A percentile compares a stretch with the other conserved stretches of the same genome.
Evolutionary conservation across 2,888 invertebrate genomes (phyloP).

Genomic region (Leuctra nigra): DNA sequence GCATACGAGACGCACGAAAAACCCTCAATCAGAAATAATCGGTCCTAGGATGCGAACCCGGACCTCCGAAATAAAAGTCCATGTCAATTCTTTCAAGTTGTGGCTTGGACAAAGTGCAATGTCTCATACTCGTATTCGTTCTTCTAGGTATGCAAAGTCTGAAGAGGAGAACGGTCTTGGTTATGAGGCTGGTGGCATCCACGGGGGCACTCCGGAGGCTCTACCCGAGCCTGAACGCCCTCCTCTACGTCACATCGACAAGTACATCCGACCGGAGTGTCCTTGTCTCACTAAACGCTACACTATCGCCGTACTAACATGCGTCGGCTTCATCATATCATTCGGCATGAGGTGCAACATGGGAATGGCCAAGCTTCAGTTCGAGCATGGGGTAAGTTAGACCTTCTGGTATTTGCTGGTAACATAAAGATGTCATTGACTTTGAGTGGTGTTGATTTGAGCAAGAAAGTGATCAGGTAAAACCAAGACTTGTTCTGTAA

Average conservation of each 20-base stretch:
- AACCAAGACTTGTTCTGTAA: too few species aligned
- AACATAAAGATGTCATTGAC: too few species aligned
- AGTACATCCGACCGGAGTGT: constrained; percentile 79
- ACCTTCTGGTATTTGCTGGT: too few species aligned
- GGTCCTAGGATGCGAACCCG: too few species aligned
- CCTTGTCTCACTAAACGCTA: constrained; percentile 81
- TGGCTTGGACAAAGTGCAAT: too few species aligned
- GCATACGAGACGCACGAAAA: too few species aligned
- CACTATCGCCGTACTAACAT: constrained; percentile 80
- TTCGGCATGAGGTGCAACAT: constrained; percentile 99
- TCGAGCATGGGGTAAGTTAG: constrained; percentile 54
- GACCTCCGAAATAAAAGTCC: too few species aligned
- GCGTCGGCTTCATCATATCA: constrained; percentile 86
- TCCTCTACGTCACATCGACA: constrained; percentile 78
- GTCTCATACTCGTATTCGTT: too few species aligned
- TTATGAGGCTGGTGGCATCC: constrained; percentile 35
- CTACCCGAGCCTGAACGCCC: constrained; percentile 79
- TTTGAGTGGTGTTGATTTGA: too few species aligned
- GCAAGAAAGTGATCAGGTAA: too few species aligned
- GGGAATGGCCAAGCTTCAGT: constrained; percentile 91
- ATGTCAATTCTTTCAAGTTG: too few species aligned
- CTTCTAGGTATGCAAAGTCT: constrained; percentile 27
- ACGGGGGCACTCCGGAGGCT: constrained; percentile 47
- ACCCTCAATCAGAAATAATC: too few species aligned
- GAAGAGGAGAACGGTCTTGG: constrained; percentile 42